Percentiles rank a stretch among this genome's conserved stretches.
Evolutionary conservation across 2,888 invertebrate species (phyloP).

Genomic region (Cheilosia grossa): DNA sequence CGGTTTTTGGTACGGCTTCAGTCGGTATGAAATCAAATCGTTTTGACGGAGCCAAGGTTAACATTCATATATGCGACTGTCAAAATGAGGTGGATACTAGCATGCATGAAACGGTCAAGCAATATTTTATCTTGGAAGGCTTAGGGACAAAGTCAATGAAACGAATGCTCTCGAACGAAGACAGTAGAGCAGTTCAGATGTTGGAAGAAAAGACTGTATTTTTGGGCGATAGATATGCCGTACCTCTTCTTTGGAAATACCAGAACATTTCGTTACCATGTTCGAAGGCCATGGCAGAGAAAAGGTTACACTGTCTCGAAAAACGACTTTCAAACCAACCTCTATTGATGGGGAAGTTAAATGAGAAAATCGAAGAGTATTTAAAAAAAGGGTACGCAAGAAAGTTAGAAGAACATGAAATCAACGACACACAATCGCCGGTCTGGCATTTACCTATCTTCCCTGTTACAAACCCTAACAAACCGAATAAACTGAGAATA

Average conservation of each 20-base stretch:
- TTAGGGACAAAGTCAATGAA: conserved; percentile 2
- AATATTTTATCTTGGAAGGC: conserved; percentile 7
- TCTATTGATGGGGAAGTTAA: background rate
- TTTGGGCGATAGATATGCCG: background rate
- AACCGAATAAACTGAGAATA: conserved; percentile 2
- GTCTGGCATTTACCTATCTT: conserved; percentile 33
- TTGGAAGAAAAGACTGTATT: conserved; percentile 13
- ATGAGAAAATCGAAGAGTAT: conserved; percentile 16
- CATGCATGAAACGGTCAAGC: conserved; percentile 9
- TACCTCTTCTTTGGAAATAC: conserved; percentile 23
- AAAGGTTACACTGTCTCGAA: conserved; percentile 29
- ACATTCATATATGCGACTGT: conserved; percentile 20
- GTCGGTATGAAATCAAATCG: background rate
- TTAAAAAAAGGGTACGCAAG: conserved; percentile 2
- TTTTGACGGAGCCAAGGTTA: background rate
- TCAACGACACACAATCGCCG: background rate
- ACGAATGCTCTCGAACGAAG: conserved; percentile 12
- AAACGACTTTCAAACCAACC: conserved; percentile 2
- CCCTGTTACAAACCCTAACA: conserved; percentile 16
- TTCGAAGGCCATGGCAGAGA: conserved; percentile 15
- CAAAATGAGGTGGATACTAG: background rate
- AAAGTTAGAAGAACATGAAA: conserved; percentile 7
- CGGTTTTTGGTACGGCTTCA: conserved; percentile 8
- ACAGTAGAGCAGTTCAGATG: conserved; percentile 6
- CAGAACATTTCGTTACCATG: background rate